Percentiles rank a stretch among this genome's conserved stretches.
Conservation (phyloP, 2,797 vertebrate genomes). For the Enoplosus armatus region DNA sequence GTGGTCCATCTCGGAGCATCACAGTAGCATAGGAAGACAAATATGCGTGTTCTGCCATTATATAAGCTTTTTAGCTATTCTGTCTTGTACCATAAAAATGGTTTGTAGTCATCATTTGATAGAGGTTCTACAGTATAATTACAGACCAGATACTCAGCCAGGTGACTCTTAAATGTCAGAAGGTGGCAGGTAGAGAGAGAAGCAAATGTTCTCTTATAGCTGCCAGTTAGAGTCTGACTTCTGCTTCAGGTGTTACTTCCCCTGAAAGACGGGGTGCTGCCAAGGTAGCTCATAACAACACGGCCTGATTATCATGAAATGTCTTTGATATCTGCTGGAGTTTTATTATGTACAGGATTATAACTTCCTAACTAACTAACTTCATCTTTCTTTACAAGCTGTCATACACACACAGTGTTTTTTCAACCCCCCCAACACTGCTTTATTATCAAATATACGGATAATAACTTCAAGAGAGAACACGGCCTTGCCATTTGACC, state of each 20-base stretch:
- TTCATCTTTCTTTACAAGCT: not conserved
- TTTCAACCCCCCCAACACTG: not conserved
- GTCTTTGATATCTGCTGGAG: not conserved
- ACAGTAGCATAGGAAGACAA: not conserved
- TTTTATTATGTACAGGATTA: not conserved
- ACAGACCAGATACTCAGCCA: not conserved
- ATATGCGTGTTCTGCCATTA: not conserved
- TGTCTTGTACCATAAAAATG: not conserved
- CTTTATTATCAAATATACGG: slow-evolving; percentile 18
- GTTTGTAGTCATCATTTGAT: not conserved
- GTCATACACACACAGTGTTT: not conserved
- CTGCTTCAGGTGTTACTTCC: not conserved
- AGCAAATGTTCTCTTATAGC: slow-evolving; percentile 4
- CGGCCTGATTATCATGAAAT: not conserved
- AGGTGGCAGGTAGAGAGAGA: not conserved
- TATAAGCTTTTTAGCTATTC: not conserved
- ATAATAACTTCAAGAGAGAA: slow-evolving; percentile 33
- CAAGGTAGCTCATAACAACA: not conserved
- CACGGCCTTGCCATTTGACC: slow-evolving; percentile 13
- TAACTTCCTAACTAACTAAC: too few species aligned
- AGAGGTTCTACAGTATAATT: not conserved
- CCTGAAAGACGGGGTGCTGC: too few species aligned
- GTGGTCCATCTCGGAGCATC: not conserved
- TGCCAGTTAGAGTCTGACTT: not conserved
- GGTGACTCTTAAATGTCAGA: not conserved